phyloP scores from a whole-genome alignment of 2,113 vertebrate species.

The Caranx melampygus region DNA sequence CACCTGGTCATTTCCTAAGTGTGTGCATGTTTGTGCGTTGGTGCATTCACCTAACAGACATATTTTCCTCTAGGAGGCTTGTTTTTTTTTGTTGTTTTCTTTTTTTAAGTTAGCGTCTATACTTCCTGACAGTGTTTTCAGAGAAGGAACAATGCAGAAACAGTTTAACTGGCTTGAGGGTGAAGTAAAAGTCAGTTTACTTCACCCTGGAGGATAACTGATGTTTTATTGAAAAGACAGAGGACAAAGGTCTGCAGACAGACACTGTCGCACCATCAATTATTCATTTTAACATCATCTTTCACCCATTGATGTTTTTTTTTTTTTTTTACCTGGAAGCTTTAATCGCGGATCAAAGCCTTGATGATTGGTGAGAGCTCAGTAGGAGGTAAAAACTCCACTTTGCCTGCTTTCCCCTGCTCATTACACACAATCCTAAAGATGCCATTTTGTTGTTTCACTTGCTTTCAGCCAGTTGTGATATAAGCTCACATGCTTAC shows the following conservation, averaged over 20 bases:
- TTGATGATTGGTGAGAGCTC: neutral
- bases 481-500: slow-evolving; percentile 8
- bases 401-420: neutral
- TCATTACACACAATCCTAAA: neutral
- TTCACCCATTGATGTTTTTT: neutral
- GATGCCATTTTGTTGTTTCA: neutral
- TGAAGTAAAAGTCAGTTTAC: neutral
- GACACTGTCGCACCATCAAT: neutral
- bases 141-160: neutral
- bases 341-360: neutral
- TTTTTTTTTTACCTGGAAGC: neutral
- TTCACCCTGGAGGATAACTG: neutral
- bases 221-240: neutral
- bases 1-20: neutral
- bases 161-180: neutral
- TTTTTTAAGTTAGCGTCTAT: neutral
- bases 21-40: neutral
- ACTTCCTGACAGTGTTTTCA: slow-evolving; percentile 12
- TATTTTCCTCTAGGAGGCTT: slow-evolving; percentile 10
- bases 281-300: neutral
- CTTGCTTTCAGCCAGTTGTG: neutral
- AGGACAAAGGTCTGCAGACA: neutral
- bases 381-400: neutral
- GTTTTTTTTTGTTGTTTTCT: neutral
- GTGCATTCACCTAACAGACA: slow-evolving; percentile 17